These are phyloP conservation scores for Istiophorus platypterus DNA, from an alignment of 2,113 vertebrate genomes.

Conservation along the genomic window DNA sequence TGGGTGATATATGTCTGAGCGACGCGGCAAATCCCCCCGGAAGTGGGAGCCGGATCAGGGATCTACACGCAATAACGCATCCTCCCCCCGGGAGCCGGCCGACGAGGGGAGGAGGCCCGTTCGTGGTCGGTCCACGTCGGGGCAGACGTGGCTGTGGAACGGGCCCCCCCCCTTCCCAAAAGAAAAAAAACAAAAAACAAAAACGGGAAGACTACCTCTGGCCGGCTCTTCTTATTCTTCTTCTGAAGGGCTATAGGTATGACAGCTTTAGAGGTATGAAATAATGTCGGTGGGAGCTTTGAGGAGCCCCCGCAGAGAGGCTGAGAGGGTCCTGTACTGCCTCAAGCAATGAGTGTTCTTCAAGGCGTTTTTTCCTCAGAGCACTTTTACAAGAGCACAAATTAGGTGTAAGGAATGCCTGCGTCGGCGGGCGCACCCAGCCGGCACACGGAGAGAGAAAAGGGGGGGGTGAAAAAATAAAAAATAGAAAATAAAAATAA, in stretches of 20 bases:
- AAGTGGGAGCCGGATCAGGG: conserved; percentile 62
- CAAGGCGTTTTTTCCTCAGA: conserved; percentile 74
- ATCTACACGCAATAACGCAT: conserved; percentile 54
- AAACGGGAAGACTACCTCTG: conserved; percentile 44
- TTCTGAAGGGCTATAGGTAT: conserved; percentile 56
- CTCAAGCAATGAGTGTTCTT: conserved; percentile 73
- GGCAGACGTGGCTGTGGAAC: no score
- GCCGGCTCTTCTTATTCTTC: conserved; percentile 47
- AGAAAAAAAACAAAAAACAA: conserved; percentile 18
- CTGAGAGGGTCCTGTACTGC: conserved; percentile 76
- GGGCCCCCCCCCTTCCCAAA: no score
- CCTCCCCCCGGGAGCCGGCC: conserved; percentile 70
- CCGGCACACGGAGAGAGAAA: conserved; percentile 16
- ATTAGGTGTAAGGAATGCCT: conserved; percentile 68
- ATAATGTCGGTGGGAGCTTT: conserved; percentile 63
- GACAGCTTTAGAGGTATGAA: conserved; percentile 71
- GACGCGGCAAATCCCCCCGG: conserved; percentile 47
- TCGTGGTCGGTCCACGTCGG: no score
- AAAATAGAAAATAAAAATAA: background rate
- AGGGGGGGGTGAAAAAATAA: conserved; percentile 3
- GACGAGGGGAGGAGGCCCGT: conserved; percentile 55
- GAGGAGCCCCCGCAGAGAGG: conserved; percentile 70
- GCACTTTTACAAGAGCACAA: conserved; percentile 78
- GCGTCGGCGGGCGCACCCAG: conserved; percentile 33
- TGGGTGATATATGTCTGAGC: conserved; percentile 70